A percentile compares a stretch with the other conserved stretches of the same genome.
Evolutionary conservation across 2,113 vertebrate species (phyloP).

Genomic region (Xyrauchen texanus): DNA sequence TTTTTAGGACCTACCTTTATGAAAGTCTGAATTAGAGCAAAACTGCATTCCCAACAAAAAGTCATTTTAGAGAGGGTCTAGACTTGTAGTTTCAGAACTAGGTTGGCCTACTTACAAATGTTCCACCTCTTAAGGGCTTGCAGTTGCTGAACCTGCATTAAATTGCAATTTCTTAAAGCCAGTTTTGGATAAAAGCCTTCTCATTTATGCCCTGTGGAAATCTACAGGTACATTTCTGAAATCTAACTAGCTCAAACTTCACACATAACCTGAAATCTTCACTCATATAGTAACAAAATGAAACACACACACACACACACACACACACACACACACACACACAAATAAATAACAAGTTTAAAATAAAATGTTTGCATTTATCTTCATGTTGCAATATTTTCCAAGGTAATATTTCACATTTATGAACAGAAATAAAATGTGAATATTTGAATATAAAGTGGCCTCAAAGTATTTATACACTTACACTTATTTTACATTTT

Average conservation of each 20-base stretch:
- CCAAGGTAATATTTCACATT: no score
- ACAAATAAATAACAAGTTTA: no score
- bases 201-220: background rate
- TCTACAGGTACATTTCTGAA: background rate
- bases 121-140: background rate
- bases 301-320: no score
- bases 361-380: background rate
- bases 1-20: no score
- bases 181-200: background rate
- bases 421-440: no score
- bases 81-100: background rate
- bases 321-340: no score
- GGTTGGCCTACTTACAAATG: background rate
- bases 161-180: background rate
- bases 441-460: no score
- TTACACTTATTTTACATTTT: no score
- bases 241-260: background rate
- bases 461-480: no score
- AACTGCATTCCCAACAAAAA: no score
- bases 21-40: no score
- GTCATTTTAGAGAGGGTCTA: background rate
- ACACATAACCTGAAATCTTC: background rate
- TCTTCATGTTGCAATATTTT: background rate
- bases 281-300: no score
- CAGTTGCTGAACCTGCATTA: background rate